These are phyloP conservation scores for Chrysina gloriosa DNA, from an alignment of 2,888 invertebrate genomes.

Conservation along the genomic window DNA sequence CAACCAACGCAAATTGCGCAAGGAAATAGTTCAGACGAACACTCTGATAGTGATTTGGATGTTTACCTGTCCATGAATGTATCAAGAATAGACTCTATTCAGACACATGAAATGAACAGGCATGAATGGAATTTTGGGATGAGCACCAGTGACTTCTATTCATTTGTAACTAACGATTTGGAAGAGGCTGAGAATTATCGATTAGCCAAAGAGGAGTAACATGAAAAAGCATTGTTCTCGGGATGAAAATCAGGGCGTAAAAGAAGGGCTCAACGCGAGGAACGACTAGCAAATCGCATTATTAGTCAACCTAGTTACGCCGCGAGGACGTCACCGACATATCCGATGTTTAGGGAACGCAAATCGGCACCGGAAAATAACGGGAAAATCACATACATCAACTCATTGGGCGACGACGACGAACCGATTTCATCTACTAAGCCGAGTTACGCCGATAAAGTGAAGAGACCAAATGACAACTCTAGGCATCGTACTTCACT, in stretches of 20 bases:
- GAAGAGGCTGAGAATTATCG: constrained; percentile 93
- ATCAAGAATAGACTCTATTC: constrained; percentile 76
- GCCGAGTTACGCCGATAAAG: constrained; percentile 68
- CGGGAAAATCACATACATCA: constrained; percentile 90
- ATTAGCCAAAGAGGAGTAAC: constrained; percentile 89
- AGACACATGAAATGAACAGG: constrained; percentile 90
- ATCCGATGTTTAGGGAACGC: constrained; percentile 70
- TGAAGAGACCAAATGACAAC: constrained; percentile 56
- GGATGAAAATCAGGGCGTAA: constrained; percentile 93
- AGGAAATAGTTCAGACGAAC: constrained; percentile 68
- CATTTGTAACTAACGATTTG: constrained; percentile 90
- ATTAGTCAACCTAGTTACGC: constrained; percentile 95
- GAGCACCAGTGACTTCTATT: constrained; percentile 92
- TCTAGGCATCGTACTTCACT: constrained; percentile 41
- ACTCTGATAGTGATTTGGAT: constrained; percentile 91
- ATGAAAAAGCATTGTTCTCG: constrained; percentile 91
- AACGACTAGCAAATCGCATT: constrained; percentile 78
- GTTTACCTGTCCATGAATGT: constrained; percentile 81
- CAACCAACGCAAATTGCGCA: constrained; percentile 61
- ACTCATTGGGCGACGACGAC: constrained; percentile 82
- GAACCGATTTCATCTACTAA: constrained; percentile 60
- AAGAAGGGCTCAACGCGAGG: constrained; percentile 74
- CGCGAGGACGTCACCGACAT: constrained; percentile 80
- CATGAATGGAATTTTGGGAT: constrained; percentile 92
- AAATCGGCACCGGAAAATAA: constrained; percentile 74